Conservation (phyloP, 2,888 invertebrate genomes). For the Smittia aterrima region DNA sequence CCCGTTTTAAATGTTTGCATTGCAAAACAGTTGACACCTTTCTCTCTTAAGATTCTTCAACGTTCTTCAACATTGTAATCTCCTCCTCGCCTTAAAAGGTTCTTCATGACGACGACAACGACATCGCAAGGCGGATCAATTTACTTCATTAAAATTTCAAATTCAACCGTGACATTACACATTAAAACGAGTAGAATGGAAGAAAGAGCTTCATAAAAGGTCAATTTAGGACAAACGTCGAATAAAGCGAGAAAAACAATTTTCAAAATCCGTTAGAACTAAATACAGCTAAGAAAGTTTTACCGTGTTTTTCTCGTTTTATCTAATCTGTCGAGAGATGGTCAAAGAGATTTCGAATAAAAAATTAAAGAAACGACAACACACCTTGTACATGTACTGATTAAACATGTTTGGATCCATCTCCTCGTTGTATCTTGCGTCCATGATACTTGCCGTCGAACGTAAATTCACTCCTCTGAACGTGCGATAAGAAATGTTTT, state of each 20-base stretch:
- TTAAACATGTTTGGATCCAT: slow-evolving; percentile 38
- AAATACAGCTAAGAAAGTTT: not conserved
- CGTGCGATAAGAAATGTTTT: not conserved
- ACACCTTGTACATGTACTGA: slow-evolving; percentile 39
- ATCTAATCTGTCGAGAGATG: not conserved
- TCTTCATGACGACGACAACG: not conserved
- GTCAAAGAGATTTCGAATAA: not conserved
- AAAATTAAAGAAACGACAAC: slow-evolving; percentile 13
- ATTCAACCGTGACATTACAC: slow-evolving; percentile 15
- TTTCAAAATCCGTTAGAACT: not conserved
- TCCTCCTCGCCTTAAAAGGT: not conserved
- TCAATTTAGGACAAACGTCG: slow-evolving; percentile 15
- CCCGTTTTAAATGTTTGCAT: too few species aligned
- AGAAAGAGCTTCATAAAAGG: not conserved
- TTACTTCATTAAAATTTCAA: slow-evolving; percentile 12
- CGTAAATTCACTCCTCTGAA: not conserved
- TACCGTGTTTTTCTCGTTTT: not conserved
- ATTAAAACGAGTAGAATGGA: not conserved
- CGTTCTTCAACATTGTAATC: too few species aligned
- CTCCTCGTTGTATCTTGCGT: slow-evolving; percentile 28
- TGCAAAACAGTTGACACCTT: too few species aligned
- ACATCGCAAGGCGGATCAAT: not conserved
- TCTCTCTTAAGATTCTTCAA: too few species aligned
- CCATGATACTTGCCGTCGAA: slow-evolving; percentile 8
- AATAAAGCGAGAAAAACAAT: not conserved